Base-by-base conservation (phyloP, 2,888 invertebrate genomes). In the Gortyna flavago region DNA sequence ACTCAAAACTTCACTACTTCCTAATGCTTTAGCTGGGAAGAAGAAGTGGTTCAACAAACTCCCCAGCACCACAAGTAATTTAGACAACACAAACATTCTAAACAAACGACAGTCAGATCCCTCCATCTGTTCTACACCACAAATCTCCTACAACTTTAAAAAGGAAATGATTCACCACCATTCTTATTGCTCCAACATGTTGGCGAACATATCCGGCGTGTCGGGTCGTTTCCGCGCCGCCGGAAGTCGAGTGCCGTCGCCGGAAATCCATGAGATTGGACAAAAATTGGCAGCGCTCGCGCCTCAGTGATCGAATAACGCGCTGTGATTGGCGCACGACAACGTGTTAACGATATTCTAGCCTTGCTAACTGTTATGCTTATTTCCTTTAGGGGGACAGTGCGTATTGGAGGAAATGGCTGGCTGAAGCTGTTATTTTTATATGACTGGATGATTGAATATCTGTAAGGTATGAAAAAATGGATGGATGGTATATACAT, bases 181-280 rank as follows among this genome's bases (percentile, higher is more conserved):
- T 77, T 83, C 82, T 84, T 75, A 79, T 75, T 69, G 72, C 81
- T 78, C 79, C 75, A 84, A 78, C 89, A 83, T 87, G 88, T 83
- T 85, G 82, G 84, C 85, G 83, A 83, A 80, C 86, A 89, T 85
- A 87, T 84, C 84, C 83, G 89, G 78, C 82, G 80, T 87, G 88
- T 90, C 92, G 89, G 85, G 88, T 94, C 90, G 94, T 93, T 94
- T 94, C 94, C 95, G 91, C 84, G 87, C 85, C 71, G 69, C 90
- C 91, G 94, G 94, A 93, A 90, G 90, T 86, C 84, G 81, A 89
- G 90, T 89, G 91, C 92, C 92, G 92, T 92, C 91, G 85, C 92
- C 94, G 96, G 96, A 96, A 96, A 96, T 95, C 90, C 92, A 91
- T 86, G 93, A 95, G 95, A 96, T 96, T 96, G 95, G 93, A 93